Percentiles rank a stretch among this genome's conserved stretches.
These are phyloP conservation scores for Pseudocheirus occidentalis DNA, from an alignment of 2,797 vertebrate species.

Conservation along the genomic window DNA sequence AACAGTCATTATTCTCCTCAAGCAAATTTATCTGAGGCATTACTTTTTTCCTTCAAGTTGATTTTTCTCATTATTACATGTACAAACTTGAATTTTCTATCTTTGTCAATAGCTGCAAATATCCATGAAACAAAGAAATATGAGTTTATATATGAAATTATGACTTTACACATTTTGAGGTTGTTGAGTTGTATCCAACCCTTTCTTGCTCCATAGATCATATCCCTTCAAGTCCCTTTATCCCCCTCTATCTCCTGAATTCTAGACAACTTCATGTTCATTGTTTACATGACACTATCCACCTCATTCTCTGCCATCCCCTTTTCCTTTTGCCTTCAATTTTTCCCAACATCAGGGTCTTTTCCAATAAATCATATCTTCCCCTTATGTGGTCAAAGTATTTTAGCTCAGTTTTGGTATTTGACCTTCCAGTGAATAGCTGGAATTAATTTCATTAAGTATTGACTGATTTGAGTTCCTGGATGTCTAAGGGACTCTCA, in stretches of 20 bases:
- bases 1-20: background rate
- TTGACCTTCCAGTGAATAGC: background rate
- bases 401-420: background rate
- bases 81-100: background rate
- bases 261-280: background rate
- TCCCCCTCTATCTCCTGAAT: background rate
- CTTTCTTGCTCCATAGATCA: background rate
- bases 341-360: background rate
- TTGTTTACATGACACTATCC: background rate
- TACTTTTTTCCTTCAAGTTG: background rate
- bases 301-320: background rate
- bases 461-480: background rate
- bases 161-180: background rate
- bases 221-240: background rate
- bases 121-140: background rate
- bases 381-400: background rate
- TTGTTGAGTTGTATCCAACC: too few species aligned
- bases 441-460: background rate
- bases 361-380: background rate
- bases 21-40: background rate
- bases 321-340: background rate
- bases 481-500: background rate
- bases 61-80: background rate
- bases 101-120: background rate
- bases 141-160: background rate